These are phyloP conservation scores for Eurois occulta DNA, from an alignment of 2,888 invertebrate genomes.

Conservation along the genomic window DNA sequence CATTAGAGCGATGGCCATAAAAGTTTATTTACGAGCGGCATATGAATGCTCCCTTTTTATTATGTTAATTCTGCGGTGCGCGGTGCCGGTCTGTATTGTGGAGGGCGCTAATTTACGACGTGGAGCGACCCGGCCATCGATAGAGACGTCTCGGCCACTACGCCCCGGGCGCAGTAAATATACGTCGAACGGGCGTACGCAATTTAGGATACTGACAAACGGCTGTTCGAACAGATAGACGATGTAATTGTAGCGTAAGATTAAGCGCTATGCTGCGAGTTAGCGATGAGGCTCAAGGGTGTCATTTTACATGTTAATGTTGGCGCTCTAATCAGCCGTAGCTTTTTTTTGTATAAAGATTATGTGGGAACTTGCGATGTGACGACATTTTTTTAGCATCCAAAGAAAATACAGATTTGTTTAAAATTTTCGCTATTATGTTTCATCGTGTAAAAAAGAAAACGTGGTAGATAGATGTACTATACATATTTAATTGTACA, in stretches of 20 bases:
- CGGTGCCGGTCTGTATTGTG: constrained; percentile 73
- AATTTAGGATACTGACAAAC: constrained; percentile 67
- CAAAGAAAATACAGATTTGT: background rate
- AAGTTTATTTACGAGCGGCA: constrained; percentile 86
- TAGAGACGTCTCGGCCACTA: constrained; percentile 63
- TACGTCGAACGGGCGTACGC: constrained; percentile 61
- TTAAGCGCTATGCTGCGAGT: constrained; percentile 48
- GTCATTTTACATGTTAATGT: constrained; percentile 46
- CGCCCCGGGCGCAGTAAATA: constrained; percentile 60
- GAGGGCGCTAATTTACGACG: constrained; percentile 82
- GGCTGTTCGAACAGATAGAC: constrained; percentile 57
- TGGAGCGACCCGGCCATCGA: constrained; percentile 63
- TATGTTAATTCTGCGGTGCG: constrained; percentile 85
- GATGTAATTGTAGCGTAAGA: constrained; percentile 65
- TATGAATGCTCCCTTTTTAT: constrained; percentile 88
- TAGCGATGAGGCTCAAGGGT: constrained; percentile 49
- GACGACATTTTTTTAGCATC: background rate
- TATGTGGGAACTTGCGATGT: background rate
- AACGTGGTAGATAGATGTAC: background rate
- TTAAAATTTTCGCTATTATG: constrained; percentile 1
- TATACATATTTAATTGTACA: background rate
- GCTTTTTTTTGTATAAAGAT: constrained; percentile 10
- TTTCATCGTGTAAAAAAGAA: background rate
- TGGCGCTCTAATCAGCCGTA: constrained; percentile 21
- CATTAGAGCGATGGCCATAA: constrained; percentile 88